Evolutionary conservation across 2,888 invertebrate species (phyloP).

Genomic region (Venusia cambrica): DNA sequence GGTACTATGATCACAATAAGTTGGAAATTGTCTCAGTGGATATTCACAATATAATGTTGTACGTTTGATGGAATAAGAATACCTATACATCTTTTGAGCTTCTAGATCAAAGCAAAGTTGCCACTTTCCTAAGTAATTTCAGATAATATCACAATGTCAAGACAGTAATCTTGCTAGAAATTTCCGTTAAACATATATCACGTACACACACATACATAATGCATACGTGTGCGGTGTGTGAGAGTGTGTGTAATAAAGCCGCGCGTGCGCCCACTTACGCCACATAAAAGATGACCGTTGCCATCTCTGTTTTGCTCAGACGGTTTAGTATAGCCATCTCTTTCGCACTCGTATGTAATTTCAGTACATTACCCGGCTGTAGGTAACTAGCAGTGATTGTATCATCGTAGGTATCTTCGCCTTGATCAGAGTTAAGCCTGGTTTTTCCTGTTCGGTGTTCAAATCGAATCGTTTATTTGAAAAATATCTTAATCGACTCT

Average conservation of each 20-base stretch:
- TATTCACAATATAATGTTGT: too few relatives aligned
- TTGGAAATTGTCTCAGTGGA: too few relatives aligned
- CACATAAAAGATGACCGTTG: constrained; percentile 50
- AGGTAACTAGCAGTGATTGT: constrained; percentile 33
- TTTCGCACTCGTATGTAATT: constrained; percentile 47
- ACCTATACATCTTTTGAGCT: too few relatives aligned
- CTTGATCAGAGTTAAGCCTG: constrained; percentile 9
- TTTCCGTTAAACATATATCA: constrained; percentile 56
- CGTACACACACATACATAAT: constrained; percentile 27
- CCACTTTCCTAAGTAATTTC: constrained; percentile 30
- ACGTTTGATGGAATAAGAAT: too few relatives aligned
- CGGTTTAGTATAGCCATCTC: constrained; percentile 26
- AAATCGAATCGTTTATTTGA: too few relatives aligned
- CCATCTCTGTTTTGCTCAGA: constrained; percentile 34
- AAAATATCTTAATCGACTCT: too few relatives aligned
- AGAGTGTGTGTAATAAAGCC: constrained; percentile 52
- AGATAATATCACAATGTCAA: constrained; percentile 52
- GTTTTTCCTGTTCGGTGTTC: constrained; percentile 13
- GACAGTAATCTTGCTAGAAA: constrained; percentile 57
- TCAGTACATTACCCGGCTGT: constrained; percentile 48
- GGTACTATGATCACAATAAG: too few relatives aligned
- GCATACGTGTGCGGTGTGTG: constrained; percentile 24
- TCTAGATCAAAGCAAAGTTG: too few relatives aligned
- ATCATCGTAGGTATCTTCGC: constrained; percentile 13
- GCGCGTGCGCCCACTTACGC: constrained; percentile 58